Evolutionary conservation across 2,888 invertebrate species (phyloP), one percentile per base, ranked within the genome.

Genomic region (Schizaphis graminum): DNA sequence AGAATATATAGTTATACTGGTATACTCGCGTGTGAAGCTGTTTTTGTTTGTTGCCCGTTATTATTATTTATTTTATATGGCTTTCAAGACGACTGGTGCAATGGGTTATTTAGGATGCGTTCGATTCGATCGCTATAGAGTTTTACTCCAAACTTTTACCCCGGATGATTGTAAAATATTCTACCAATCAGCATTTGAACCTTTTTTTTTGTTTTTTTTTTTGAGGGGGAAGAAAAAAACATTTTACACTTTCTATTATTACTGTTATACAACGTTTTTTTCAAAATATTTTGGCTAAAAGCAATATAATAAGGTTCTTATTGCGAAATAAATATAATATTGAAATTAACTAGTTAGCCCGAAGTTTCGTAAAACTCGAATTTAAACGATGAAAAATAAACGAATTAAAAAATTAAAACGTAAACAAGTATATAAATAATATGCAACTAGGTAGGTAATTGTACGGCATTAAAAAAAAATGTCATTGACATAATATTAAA

Each of bases 61-160:
- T 91, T 91, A 61, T 49, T 84, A 77, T 91, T 91, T 77, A 13
- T 47, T 91, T 53, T 91, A 41, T 91, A 53, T 41, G 53, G 77
- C 35, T 91, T 91, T 91, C n/a, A 35, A 49, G 35, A 56, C 35
- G 3, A 56, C 53, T 61, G 13, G 28, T 26, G 85, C 41, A 44
- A 47, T 28, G 13, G 21, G 21, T 77, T 77, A 77, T 77, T 77
- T 35, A 35, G 35, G 77, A 77, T 77, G 77, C 77, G 35, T 77
- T 77, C 35, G 21, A 77, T 77, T 35, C 77, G 35, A 77, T 35
- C 8, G n/a, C 21, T 21, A 77, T 28, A 35, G 35, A 35, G 35
- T 35, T 35, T 35, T 2, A 8, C 35, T 35, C 2, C 77, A 77
- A 77, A 77, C 35, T 77, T 77, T 77, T 77, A 35, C 35, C 21